These are phyloP conservation scores for Andrena fulva DNA, from an alignment of 2,888 invertebrate species.

Conservation along the genomic window DNA sequence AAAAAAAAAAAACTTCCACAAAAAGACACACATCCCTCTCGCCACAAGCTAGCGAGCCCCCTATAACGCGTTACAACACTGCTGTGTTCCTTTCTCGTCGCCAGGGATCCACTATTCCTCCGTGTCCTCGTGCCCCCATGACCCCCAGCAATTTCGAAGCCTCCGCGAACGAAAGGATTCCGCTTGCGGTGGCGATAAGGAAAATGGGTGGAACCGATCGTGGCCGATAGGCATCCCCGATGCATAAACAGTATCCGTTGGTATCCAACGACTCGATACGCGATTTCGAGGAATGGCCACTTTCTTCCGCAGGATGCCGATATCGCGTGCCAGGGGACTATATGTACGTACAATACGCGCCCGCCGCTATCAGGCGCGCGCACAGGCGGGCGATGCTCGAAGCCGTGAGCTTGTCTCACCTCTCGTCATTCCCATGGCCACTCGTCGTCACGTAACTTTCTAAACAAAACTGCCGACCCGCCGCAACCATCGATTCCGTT, in stretches of 20 bases:
- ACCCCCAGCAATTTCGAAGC: background rate
- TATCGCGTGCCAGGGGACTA: constrained; percentile 23
- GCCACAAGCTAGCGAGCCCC: too few relatives aligned
- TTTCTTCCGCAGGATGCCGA: constrained; percentile 30
- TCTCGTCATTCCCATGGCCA: constrained; percentile 78
- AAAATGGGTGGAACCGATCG: background rate
- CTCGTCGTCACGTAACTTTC: constrained; percentile 74
- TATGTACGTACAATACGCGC: constrained; percentile 4
- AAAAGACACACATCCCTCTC: too few relatives aligned
- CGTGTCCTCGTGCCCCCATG: background rate
- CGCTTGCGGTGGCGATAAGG: constrained; percentile 14
- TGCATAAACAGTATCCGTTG: constrained; percentile 11
- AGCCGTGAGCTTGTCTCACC: constrained; percentile 62
- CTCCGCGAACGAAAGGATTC: background rate
- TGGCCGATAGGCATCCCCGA: background rate
- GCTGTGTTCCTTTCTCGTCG: background rate
- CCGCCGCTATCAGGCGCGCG: constrained; percentile 30
- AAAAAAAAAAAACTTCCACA: too few relatives aligned
- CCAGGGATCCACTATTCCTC: background rate
- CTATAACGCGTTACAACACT: too few relatives aligned
- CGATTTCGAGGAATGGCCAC: constrained; percentile 22
- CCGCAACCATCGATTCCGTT: constrained; percentile 14
- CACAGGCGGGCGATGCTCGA: constrained; percentile 37
- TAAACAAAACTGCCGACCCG: constrained; percentile 74
- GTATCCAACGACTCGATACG: constrained; percentile 18